Conservation (phyloP, 37 sponge, comb jelly and placozoan genomes). For the Aphrocallistes beatrix region DNA sequence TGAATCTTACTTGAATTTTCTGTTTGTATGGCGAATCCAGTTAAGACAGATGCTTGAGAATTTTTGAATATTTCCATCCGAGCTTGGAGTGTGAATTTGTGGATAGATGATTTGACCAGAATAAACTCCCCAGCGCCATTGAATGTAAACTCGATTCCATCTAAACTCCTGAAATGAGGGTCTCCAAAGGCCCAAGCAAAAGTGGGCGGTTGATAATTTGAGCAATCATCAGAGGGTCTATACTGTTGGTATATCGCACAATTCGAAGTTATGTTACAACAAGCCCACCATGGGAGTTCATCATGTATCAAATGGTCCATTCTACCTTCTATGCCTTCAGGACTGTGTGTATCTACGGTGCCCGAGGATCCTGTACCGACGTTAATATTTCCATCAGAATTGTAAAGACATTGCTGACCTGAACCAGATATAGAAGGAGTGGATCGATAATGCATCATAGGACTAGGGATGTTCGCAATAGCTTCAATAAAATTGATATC, state of each 20-base stretch:
- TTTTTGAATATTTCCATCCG: neutral
- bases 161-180: neutral
- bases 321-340: neutral
- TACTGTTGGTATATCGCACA: neutral
- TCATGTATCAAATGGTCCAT: neutral
- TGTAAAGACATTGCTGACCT: slow-evolving; percentile 1
- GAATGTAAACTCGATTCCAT: neutral
- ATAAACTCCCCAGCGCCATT: neutral
- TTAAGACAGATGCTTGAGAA: neutral
- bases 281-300: neutral
- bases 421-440: neutral
- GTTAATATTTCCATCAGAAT: neutral
- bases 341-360: neutral
- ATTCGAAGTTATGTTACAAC: neutral
- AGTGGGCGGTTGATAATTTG: neutral
- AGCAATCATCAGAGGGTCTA: slow-evolving; percentile 2
- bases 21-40: neutral
- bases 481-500: neutral
- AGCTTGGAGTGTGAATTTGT: slow-evolving; percentile 8
- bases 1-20: neutral
- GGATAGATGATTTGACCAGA: neutral
- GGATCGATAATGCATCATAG: neutral
- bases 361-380: neutral
- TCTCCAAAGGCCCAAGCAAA: neutral
- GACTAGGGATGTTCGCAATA: neutral